Evolutionary conservation across 1,140 invertebrate species (phyloP), one percentile per base, ranked within the genome.

Genomic region (Penaeus indicus): DNA sequence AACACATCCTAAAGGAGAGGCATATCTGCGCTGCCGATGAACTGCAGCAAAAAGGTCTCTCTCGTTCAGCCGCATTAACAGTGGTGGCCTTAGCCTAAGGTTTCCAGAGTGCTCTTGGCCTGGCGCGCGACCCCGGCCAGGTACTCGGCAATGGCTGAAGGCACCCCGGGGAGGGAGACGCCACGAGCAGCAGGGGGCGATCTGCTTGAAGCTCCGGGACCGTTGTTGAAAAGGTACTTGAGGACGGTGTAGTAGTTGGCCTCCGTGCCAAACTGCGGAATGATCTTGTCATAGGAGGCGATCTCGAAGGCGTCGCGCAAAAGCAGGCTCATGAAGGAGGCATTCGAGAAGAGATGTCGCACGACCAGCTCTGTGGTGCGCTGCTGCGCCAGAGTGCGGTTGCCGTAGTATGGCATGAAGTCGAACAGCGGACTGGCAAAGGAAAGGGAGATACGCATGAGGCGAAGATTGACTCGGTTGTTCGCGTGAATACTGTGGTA

Each of bases 351-450:
- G 47, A 91, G 78, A 69, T 91, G 86, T 4, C 77, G 22, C 1
- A 88, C 83, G 10, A 90, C 84, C 4, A 61, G 69, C 61, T 91
- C 82, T 32, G 90, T 85, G 18, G 80, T 89, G 27, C n/a, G 64
- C 69, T 91, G 90, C 86, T 91, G 90, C 5, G 32, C 79, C 78
- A 77, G 22, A 25, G 90, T 91, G 42, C 90, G 63, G 62, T 91
- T 91, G 21, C 90, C 90, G 75, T 86, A 86, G 86, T 91, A 91
- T 27, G 90, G 82, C 90, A 91, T 90, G 89, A 90, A 88, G 72
- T 88, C 89, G 47, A 88, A 90, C 27, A 91, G 85, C 32, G 90
- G 90, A 64, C 90, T 91, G 89, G 5, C 54, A 54, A 19, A 54
- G 72, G 62, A 62, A 61, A 25, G 60, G 38, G 11, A 82, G 27